Evolutionary conservation across 2,888 invertebrate genomes (phyloP), one percentile per base, ranked within the genome.

Genomic region (Cyclophora albipunctata): DNA sequence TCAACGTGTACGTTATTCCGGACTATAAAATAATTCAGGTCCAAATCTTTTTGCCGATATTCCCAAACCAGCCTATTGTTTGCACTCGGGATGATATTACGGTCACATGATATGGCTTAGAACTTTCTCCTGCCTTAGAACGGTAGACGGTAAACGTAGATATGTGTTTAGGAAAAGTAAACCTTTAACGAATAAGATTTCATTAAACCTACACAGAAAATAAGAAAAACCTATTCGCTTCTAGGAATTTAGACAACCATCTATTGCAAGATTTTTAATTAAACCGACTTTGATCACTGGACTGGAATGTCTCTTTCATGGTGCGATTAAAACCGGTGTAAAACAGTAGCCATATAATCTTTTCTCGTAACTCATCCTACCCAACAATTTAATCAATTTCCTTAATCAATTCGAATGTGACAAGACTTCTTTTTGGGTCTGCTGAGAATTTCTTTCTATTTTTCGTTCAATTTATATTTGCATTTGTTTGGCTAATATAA

Each of bases 181-280:
- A 58, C 63, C 61, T 69, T 46, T 72, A 74, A 66, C 69, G 65
- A 75, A 76, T 69, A 70, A 70, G 75, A 76, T 81, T 81, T 77
- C 73, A 80, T 80, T 82, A 76, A 82, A 76, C 66, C 69, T 72
- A 70, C 71, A 67, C 66, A 67, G 62, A 69, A 72, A 75, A 73
- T 58, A 63, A 71, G 71, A 73, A 77, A 80, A 78, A 77, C 71
- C 68, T 69, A 64, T 68, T 64, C 72, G 67, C 73, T 71, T 67
- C 78, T 79, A 73, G 79, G 81, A 80, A 83, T 84, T 85, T 80
- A 81, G 83, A 84, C 78, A 81, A 78, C 69, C 75, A 64, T 77
- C 79, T 78, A 78, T 82, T 76, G 78, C 79, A 77, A 81, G 78
- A 73, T 81, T 85, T 84, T 83, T 84, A 85, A 85, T 85, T 85